Conservation (phyloP, 2,113 vertebrate genomes). For the Cervus canadensis region DNA sequence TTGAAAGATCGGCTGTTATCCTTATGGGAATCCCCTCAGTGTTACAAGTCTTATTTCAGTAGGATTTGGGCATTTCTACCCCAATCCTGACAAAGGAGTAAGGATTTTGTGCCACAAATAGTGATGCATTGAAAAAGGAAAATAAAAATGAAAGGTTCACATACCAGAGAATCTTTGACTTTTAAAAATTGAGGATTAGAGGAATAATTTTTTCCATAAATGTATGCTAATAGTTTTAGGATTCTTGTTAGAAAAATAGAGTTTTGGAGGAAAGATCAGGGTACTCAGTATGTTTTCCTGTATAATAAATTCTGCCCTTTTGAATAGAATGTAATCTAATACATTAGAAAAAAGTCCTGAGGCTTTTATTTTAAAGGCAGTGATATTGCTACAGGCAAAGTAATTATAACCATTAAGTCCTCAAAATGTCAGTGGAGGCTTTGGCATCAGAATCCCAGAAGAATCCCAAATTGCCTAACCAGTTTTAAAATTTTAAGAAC, state of each 20-base stretch:
- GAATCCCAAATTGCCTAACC: conserved; percentile 67
- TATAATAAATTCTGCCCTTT: conserved; percentile 73
- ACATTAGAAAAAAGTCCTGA: conserved; percentile 67
- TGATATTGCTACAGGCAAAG: conserved; percentile 72
- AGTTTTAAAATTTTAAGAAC: conserved; percentile 66
- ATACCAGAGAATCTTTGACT: conserved; percentile 8
- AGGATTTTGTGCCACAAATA: not conserved
- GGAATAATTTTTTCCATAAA: conserved; percentile 18
- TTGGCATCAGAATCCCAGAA: conserved; percentile 68
- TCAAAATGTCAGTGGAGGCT: conserved; percentile 70
- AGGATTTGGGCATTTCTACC: not conserved
- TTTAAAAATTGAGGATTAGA: conserved; percentile 20
- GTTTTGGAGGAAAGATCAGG: conserved; percentile 68
- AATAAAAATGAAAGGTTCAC: conserved; percentile 36
- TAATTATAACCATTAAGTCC: conserved; percentile 77
- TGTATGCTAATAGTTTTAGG: conserved; percentile 48
- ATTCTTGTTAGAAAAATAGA: conserved; percentile 59
- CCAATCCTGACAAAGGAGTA: not conserved
- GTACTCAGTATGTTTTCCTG: conserved; percentile 55
- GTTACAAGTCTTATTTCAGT: not conserved
- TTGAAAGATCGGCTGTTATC: not conserved
- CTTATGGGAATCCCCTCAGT: not conserved
- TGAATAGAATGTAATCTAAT: conserved; percentile 68
- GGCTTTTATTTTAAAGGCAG: conserved; percentile 74
- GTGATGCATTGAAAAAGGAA: not conserved